Evolutionary conservation across 2,113 vertebrate genomes (phyloP).

Genomic region (Turnix velox): DNA sequence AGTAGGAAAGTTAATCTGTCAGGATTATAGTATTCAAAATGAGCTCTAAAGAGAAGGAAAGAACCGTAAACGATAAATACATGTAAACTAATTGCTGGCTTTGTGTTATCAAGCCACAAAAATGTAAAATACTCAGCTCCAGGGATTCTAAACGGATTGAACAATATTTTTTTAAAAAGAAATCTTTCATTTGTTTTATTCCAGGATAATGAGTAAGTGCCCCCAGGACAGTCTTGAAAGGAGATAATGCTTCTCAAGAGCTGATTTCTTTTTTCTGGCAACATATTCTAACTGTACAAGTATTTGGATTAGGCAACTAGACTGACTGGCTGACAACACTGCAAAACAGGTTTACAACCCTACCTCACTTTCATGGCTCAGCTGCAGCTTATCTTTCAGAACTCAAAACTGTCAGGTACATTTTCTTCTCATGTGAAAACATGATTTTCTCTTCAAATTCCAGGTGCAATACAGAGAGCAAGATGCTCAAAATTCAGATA

Average conservation of each 20-base stretch:
- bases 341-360: not conserved
- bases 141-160: conserved; percentile 45
- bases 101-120: conserved; percentile 35
- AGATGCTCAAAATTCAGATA: not conserved
- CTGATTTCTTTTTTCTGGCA: conserved; percentile 20
- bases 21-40: conserved; percentile 23
- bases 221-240: conserved; percentile 49
- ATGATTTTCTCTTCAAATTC: conserved; percentile 28
- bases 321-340: conserved; percentile 50
- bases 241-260: conserved; percentile 42
- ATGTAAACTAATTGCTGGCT: conserved; percentile 36
- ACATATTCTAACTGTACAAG: not conserved
- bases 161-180: conserved; percentile 26
- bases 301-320: not conserved
- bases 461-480: not conserved
- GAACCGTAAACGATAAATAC: conserved; percentile 19
- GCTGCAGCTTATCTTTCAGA: not conserved
- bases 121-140: conserved; percentile 35
- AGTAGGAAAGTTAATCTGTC: conserved; percentile 25
- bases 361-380: not conserved
- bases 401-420: conserved; percentile 37
- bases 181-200: conserved; percentile 60
- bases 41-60: conserved; percentile 9
- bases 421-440: conserved; percentile 32
- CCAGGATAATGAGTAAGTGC: conserved; percentile 31